phyloP scores from a whole-genome alignment of 92 coral and sea anemone species.

The Zoanthus sociatus region DNA sequence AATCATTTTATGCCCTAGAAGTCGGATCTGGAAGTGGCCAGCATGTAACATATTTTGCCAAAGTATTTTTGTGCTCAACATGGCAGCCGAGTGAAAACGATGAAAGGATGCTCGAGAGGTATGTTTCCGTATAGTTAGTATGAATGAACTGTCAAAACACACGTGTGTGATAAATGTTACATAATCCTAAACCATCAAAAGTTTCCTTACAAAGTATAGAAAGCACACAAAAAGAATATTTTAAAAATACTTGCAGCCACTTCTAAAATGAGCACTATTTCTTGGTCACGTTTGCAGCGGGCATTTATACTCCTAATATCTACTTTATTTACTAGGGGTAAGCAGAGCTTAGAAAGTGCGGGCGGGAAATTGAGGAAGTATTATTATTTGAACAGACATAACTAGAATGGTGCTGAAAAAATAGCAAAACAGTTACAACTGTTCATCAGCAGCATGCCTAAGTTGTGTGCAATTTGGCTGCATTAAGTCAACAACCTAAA shows the following conservation, averaged over 20 bases:
- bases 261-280: background rate
- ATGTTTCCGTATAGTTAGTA: background rate
- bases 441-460: too few species aligned
- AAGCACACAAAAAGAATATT: background rate
- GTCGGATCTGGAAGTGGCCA: conserved; percentile 44
- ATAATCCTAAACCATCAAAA: background rate
- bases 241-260: background rate
- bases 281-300: too few species aligned
- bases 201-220: background rate
- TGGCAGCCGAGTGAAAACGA: conserved; percentile 45
- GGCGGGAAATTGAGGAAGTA: too few species aligned
- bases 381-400: too few species aligned
- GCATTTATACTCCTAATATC: too few species aligned
- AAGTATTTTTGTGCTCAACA: conserved; percentile 8
- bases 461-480: too few species aligned
- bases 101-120: conserved; percentile 27
- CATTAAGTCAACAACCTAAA: too few species aligned
- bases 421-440: too few species aligned
- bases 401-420: too few species aligned
- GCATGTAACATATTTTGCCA: conserved; percentile 35
- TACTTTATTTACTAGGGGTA: too few species aligned
- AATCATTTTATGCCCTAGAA: conserved; percentile 25
- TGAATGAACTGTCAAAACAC: background rate
- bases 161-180: background rate
- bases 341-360: too few species aligned